These are phyloP conservation scores for Amphiprion percula DNA, from an alignment of 2,113 vertebrate species.

Conservation along the genomic window DNA sequence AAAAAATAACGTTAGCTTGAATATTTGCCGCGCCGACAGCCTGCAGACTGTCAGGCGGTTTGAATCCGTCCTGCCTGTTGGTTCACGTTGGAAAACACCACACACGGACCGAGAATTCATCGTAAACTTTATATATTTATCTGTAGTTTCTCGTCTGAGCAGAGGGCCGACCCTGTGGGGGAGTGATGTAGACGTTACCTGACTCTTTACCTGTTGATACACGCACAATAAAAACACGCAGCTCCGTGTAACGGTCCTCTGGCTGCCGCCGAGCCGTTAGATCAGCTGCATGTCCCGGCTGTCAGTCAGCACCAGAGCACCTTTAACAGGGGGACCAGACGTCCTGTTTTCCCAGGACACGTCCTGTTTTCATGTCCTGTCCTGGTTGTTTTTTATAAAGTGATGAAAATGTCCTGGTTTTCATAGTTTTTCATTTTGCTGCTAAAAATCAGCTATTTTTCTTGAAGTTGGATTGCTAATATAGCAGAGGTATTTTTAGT, in stretches of 20 bases:
- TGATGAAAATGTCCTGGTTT: no score
- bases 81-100: neutral
- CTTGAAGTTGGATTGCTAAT: no score
- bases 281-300: neutral
- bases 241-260: slow-evolving; percentile 36
- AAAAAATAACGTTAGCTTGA: neutral
- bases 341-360: no score
- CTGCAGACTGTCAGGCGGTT: slow-evolving; percentile 19
- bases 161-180: neutral
- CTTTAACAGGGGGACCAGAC: no score
- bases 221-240: neutral
- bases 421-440: no score
- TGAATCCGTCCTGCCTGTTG: slow-evolving; percentile 5
- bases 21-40: slow-evolving; percentile 10
- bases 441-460: no score
- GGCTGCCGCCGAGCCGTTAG: slow-evolving; percentile 16
- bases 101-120: neutral
- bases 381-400: no score
- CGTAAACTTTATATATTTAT: neutral
- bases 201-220: slow-evolving; percentile 70
- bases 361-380: no score
- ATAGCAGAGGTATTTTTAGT: no score
- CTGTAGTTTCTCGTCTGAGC: neutral
- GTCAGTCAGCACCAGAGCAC: neutral
- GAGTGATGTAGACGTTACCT: slow-evolving; percentile 6